Evolutionary conservation across 2,888 invertebrate species (phyloP).

Genomic region (Hesperia comma): DNA sequence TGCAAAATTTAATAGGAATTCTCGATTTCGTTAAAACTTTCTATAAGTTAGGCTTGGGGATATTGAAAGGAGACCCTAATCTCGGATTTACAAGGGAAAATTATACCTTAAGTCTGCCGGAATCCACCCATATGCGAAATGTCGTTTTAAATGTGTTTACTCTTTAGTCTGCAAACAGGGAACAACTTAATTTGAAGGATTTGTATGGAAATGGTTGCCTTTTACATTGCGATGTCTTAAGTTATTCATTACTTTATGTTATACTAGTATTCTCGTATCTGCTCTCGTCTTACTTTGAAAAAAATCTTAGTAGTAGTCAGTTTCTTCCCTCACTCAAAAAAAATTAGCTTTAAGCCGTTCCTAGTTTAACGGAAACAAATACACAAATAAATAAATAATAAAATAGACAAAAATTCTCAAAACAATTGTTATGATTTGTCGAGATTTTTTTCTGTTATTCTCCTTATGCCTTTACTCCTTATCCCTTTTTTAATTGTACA

Average conservation of each 20-base stretch:
- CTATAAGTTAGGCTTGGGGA: slow-evolving; percentile 35
- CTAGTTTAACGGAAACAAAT: no score
- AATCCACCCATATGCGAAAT: slow-evolving; percentile 72
- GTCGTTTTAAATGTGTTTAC: slow-evolving; percentile 77
- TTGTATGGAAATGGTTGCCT: slow-evolving; percentile 50
- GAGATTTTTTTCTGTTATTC: no score
- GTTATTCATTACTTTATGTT: neutral
- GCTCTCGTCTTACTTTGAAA: no score
- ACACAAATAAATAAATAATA: no score
- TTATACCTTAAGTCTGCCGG: slow-evolving; percentile 67
- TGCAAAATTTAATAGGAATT: slow-evolving; percentile 22
- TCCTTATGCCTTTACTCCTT: no score
- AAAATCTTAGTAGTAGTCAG: no score
- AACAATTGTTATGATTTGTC: no score
- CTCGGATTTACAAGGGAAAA: slow-evolving; percentile 70
- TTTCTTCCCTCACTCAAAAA: no score
- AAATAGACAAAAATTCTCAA: no score
- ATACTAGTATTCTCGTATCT: no score
- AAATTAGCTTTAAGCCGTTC: no score
- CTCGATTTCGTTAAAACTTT: slow-evolving; percentile 23
- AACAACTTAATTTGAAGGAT: slow-evolving; percentile 63
- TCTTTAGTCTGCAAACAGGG: slow-evolving; percentile 66
- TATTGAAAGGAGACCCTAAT: slow-evolving; percentile 62
- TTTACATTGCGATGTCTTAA: slow-evolving; percentile 47
- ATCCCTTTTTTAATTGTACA: no score